These are phyloP conservation scores for Lycopodina hypogea DNA, from an alignment of 37 sponge, comb jelly and placozoan genomes.

Conservation along the genomic window DNA sequence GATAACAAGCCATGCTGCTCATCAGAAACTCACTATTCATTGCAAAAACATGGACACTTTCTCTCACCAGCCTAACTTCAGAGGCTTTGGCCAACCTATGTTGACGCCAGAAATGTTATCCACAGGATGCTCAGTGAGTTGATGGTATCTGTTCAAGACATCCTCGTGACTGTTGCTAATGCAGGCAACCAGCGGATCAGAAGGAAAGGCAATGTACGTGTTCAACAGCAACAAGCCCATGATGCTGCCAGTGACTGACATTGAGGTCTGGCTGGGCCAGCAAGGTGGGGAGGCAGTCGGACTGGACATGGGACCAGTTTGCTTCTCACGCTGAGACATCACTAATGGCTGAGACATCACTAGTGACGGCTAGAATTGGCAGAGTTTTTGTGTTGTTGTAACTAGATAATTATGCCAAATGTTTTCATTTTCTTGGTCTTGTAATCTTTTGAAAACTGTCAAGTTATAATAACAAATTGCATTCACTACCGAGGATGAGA, in stretches of 20 bases:
- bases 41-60: constrained; percentile 31
- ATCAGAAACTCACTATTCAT: constrained; percentile 49
- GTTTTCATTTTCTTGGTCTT: too few species aligned
- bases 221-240: constrained; percentile 48
- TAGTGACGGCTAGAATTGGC: too few species aligned
- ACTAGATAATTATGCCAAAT: too few species aligned
- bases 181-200: constrained; percentile 2
- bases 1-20: constrained; percentile 48
- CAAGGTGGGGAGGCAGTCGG: constrained; percentile 30
- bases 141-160: neutral
- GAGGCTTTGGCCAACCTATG: constrained; percentile 2
- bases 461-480: too few species aligned
- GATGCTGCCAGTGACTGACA: constrained; percentile 55
- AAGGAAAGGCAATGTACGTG: constrained; percentile 18
- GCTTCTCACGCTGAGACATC: constrained; percentile 49
- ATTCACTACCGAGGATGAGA: too few species aligned
- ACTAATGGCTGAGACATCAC: too few species aligned
- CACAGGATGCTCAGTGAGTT: constrained; percentile 32
- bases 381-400: too few species aligned
- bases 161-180: neutral
- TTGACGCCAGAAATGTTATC: constrained; percentile 18
- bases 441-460: too few species aligned
- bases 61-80: constrained; percentile 11
- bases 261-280: constrained; percentile 27
- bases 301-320: constrained; percentile 64